Base-by-base conservation (phyloP, 2,113 vertebrate species). In the Gnathonemus echidnorhynchus region DNA sequence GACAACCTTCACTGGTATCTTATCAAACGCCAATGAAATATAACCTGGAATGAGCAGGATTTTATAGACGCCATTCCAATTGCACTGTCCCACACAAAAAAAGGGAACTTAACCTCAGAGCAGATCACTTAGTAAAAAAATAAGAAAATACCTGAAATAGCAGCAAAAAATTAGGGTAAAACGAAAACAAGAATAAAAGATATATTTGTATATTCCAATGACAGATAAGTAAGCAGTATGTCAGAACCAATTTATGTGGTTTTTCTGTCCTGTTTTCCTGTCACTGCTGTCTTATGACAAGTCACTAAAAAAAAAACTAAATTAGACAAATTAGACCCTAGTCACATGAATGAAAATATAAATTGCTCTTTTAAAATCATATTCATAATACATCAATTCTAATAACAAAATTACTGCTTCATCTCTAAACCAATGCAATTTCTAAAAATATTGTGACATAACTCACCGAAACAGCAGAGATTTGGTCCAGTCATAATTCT, bases 401-500 rank as follows among this genome's bases (percentile, higher is more conserved):
- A 39, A 77, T 56, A 49, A 83, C 49, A 24, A 87, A 39, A 27
- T 13, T 53, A 87, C 31, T 87, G n/a, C 13, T 1, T 48, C 39
- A 19, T 17, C 49, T 87, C n/a, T 87, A 11, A 50, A 50, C n/a
- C 86, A 35, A 87, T 84, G 80, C 4, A 48, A 46, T 84, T 84
- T 84, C 39, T 45, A 48, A 90, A 93, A 91, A 94, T 91, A 52
- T 49, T 87, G 90, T 91, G 94, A 92, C 94, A 94, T 92, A 95
- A 94, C 94, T 95, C 94, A 95, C 93, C 94, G 90, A 93, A 96
- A 93, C 95, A 95, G 94, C 94, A 94, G 70, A 52, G 91, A 95
- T 92, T 95, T 93, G 93, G 94, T 93, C 93, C 92, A 93, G 93
- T 95, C 94, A 94, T 96, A 97, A 97, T 97, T 97, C 96, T 96